These are phyloP conservation scores for Alviniconcha marisindica DNA, from an alignment of 1,140 invertebrate species.

Conservation along the genomic window DNA sequence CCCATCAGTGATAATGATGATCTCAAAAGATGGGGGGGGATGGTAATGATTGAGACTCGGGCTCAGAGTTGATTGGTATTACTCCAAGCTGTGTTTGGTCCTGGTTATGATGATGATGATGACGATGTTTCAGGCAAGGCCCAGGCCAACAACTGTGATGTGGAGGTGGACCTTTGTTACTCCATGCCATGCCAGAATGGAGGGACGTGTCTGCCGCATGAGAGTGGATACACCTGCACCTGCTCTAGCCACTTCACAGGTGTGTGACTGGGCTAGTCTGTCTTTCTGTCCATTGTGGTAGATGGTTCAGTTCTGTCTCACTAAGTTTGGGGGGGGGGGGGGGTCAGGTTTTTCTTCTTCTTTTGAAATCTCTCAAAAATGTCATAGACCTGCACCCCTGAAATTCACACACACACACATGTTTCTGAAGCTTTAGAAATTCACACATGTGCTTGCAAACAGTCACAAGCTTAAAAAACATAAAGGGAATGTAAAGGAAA, in stretches of 20 bases:
- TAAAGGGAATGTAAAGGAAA: too few relatives aligned
- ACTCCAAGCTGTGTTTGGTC: too few relatives aligned
- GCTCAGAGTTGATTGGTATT: too few relatives aligned
- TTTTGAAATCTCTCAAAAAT: neutral
- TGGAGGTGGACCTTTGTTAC: constrained; percentile 98
- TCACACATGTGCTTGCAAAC: too few relatives aligned
- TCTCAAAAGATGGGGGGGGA: too few relatives aligned
- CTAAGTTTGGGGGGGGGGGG: too few relatives aligned
- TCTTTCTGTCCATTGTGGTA: neutral
- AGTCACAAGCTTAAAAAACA: too few relatives aligned
- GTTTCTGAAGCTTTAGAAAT: too few relatives aligned
- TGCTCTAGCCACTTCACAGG: constrained; percentile 85
- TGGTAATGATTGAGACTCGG: neutral
- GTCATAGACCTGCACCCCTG: too few relatives aligned
- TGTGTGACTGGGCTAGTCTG: constrained; percentile 50
- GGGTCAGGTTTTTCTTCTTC: constrained; percentile 4
- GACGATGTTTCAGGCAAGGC: constrained; percentile 47
- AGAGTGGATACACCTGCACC: constrained; percentile 94
- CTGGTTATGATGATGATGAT: neutral
- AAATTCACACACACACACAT: too few relatives aligned
- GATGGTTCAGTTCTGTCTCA: neutral
- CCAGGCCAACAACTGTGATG: constrained; percentile 94
- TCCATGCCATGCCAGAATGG: constrained; percentile 93
- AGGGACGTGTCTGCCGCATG: constrained; percentile 90
- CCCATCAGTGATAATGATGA: neutral